Evolutionary conservation across 2,797 vertebrate genomes (phyloP).

Genomic region (Luscinia luscinia): DNA sequence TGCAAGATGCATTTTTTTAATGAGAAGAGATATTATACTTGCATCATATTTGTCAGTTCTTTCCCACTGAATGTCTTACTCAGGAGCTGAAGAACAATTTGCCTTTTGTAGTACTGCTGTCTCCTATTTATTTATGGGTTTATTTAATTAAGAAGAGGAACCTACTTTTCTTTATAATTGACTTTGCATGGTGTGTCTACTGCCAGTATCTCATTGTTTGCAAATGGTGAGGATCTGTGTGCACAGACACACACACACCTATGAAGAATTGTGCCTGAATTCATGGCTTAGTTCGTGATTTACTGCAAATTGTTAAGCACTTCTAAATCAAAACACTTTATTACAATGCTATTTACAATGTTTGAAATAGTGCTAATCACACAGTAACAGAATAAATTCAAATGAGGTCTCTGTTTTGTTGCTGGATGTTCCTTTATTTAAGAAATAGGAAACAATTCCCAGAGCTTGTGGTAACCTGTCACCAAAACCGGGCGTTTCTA

Average conservation of each 20-base stretch:
- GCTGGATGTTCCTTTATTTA: not conserved
- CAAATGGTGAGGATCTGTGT: not conserved
- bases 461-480: not conserved
- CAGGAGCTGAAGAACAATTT: conserved; percentile 4
- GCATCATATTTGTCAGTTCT: not conserved
- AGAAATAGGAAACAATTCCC: conserved; percentile 11
- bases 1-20: not conserved
- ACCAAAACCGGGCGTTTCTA: not conserved
- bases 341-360: not conserved
- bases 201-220: not conserved
- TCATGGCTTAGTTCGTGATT: not conserved
- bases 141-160: conserved; percentile 32
- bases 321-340: not conserved
- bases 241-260: not conserved
- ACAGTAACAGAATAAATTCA: not conserved
- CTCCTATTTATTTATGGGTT: conserved; percentile 38
- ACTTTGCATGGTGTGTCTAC: not conserved
- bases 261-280: not conserved
- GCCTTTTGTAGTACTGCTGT: not conserved
- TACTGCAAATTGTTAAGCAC: not conserved
- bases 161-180: not conserved
- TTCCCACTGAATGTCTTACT: not conserved
- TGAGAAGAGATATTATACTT: not conserved
- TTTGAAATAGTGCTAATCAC: conserved; percentile 15
- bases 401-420: not conserved